Evolutionary conservation across 2,888 invertebrate genomes (phyloP).

Genomic region (Lepidonotus clava): DNA sequence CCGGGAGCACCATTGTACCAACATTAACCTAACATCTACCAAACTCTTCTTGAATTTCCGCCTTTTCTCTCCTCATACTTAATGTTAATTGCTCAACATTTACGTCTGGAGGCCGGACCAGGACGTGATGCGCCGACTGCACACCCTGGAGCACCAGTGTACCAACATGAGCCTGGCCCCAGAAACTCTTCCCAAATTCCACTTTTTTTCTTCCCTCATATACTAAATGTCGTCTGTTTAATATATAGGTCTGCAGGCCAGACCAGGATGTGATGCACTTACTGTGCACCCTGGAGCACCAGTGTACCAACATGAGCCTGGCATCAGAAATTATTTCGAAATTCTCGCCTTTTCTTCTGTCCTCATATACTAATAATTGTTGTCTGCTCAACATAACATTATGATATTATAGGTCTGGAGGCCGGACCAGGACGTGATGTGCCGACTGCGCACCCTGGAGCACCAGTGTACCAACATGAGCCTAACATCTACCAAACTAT

Average conservation of each 20-base stretch:
- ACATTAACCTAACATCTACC: not conserved
- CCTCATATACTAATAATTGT: not conserved
- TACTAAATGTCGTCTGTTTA: not conserved
- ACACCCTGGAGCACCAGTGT: constrained; percentile 68
- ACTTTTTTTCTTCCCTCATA: no score
- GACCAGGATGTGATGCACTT: constrained; percentile 70
- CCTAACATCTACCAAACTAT: not conserved
- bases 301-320: constrained; percentile 60
- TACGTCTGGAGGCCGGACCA: constrained; percentile 77
- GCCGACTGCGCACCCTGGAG: no score
- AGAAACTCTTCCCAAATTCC: no score
- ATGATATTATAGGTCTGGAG: not conserved
- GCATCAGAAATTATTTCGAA: no score
- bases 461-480: not conserved
- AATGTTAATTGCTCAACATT: no score
- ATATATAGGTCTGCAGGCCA: constrained; percentile 77
- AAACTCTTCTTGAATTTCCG: no score
- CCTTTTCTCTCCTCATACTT: no score
- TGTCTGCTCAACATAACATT: not conserved
- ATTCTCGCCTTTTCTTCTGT: not conserved
- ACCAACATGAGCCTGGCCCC: constrained; percentile 52
- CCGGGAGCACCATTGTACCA: no score
- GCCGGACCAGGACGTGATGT: not conserved
- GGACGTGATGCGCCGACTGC: constrained; percentile 70
- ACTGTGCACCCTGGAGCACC: constrained; percentile 68